Evolutionary conservation across 2,113 vertebrate genomes (phyloP).

Genomic region (Pteropus alecto): DNA sequence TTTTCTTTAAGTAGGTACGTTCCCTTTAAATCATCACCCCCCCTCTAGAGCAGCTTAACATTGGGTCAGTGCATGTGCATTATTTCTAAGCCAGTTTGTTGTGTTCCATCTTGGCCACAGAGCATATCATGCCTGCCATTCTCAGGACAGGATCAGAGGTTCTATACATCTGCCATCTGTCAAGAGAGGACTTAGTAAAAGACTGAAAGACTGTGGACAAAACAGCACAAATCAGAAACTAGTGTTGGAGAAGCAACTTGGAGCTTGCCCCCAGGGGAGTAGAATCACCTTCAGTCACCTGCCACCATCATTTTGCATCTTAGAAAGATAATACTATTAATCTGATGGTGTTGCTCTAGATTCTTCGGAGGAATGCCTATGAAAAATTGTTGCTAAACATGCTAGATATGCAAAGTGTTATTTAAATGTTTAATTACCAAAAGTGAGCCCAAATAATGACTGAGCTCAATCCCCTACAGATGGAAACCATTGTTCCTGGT

Average conservation of each 20-base stretch:
- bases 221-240: background rate
- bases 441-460: slow-evolving; percentile 31
- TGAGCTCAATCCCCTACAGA: background rate
- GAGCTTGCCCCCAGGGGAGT: background rate
- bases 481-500: background rate
- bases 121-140: background rate
- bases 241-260: background rate
- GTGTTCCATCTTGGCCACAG: background rate
- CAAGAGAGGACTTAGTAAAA: background rate
- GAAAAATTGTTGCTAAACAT: background rate
- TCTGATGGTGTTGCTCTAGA: background rate
- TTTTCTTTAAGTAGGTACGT: background rate
- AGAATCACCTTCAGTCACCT: background rate
- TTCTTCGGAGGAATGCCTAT: slow-evolving; percentile 15
- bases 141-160: background rate
- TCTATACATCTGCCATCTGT: background rate
- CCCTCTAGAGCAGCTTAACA: background rate
- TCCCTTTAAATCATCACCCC: background rate
- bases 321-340: background rate
- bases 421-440: slow-evolving; percentile 33
- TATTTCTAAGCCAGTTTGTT: background rate
- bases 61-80: background rate
- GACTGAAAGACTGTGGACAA: background rate
- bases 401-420: background rate
- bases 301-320: background rate